Conservation (phyloP, 1,140 invertebrate species). For the Magallana ariakensis region DNA sequence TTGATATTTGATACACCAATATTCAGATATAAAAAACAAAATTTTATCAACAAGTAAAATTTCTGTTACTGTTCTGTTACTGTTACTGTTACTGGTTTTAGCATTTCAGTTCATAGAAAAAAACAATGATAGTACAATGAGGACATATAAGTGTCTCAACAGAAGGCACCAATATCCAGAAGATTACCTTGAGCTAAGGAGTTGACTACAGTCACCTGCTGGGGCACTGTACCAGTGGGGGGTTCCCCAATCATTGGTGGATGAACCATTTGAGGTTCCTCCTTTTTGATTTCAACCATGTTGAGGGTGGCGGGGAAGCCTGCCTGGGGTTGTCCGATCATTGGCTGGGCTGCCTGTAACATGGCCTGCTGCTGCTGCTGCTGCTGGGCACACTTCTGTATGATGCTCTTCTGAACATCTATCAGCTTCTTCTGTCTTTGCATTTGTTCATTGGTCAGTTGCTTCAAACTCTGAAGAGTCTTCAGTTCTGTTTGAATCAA, state of each 20-base stretch:
- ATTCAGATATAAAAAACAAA: no score
- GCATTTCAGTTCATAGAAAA: no score
- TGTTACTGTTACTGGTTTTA: no score
- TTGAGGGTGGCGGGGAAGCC: background rate
- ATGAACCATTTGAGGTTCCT: conserved; percentile 45
- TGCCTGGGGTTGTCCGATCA: background rate
- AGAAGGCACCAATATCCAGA: no score
- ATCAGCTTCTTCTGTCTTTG: conserved; percentile 53
- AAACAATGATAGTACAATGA: no score
- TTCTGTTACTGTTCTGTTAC: no score
- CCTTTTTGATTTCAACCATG: conserved; percentile 6
- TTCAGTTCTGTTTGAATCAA: conserved; percentile 63
- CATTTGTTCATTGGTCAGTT: conserved; percentile 60
- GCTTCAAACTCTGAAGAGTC: conserved; percentile 56
- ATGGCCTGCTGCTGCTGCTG: background rate
- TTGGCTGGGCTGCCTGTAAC: background rate
- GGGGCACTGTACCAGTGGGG: conserved; percentile 1
- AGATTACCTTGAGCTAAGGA: conserved; percentile 10
- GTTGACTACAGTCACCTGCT: conserved; percentile 21
- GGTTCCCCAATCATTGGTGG: conserved; percentile 10
- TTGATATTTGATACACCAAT: no score
- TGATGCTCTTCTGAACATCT: conserved; percentile 56
- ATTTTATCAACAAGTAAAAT: no score
- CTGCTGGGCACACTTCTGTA: conserved; percentile 31
- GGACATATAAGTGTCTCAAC: no score